Base-by-base conservation (phyloP, 2,113 vertebrate species). In the Siniperca chuatsi region DNA sequence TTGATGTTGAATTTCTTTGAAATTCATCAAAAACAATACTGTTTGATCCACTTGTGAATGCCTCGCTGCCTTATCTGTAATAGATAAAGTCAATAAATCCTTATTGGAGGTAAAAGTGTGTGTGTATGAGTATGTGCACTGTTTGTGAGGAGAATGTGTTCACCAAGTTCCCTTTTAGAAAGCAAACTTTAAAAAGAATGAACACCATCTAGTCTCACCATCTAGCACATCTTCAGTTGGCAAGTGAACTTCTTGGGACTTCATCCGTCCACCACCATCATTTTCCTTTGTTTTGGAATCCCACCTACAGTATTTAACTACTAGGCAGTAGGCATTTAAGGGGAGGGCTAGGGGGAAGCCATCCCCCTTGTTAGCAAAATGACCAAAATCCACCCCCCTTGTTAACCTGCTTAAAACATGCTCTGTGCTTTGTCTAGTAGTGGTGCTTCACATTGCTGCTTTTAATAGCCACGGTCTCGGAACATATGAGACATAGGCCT, bases 171-270 rank as follows among this genome's bases (percentile, higher is more conserved):
- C 29, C 29, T 72, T 16, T 12, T 20, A 37, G 60, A 58, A 48
- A 35, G 9, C 2, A 67, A 33, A 74, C 29, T 57, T 40, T 4
- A n/a, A 44, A 67, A 61, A 52, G 33, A 40, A 68, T 40, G 4
- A 68, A 75, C 71, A 37, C 25, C n/a, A n/a, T n/a, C n/a, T 29
- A 16, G 20, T 62, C 78, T 71, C 42, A 46, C 23, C 25, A 62
- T 68, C 29, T 46, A 29, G 25, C 42, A 73, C 37, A 21, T 52
- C 40, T 46, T 72, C 8, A 64, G 13, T 25, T 77, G 52, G 13
- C 35, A 55, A 40, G 18, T 72, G 15, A 42, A 42, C 55, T 54
- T 64, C 3, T 9, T 33, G 4, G 13, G 21, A 68, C 12, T 73
- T 58, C 29, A 42, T 71, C 6, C 15, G 33, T 61, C 13, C n/a